phyloP scores from a whole-genome alignment of 2,888 invertebrate species.

The Melieria picta region DNA sequence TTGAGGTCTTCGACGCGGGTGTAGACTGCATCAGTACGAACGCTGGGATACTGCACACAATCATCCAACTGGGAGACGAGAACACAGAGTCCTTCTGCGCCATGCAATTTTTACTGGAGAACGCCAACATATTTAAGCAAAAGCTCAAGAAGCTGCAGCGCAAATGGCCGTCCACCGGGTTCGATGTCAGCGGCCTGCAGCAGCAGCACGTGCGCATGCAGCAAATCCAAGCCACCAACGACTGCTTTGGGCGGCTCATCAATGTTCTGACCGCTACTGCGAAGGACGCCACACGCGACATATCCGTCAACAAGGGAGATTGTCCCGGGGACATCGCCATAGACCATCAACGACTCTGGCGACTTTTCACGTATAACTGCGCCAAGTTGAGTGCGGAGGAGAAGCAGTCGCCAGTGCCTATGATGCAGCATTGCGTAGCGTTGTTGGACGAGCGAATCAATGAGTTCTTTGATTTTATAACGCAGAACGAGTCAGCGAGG shows the following conservation, averaged over 20 bases:
- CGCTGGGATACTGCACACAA: slow-evolving; percentile 70
- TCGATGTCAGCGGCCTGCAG: slow-evolving; percentile 60
- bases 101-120: slow-evolving; percentile 79
- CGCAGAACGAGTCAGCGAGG: slow-evolving; percentile 84
- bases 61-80: slow-evolving; percentile 70
- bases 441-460: slow-evolving; percentile 70
- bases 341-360: slow-evolving; percentile 74
- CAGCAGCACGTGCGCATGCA: slow-evolving; percentile 60
- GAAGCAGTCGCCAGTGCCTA: slow-evolving; percentile 70
- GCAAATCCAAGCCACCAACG: slow-evolving; percentile 71
- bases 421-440: slow-evolving; percentile 48
- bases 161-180: slow-evolving; percentile 71
- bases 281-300: slow-evolving; percentile 69
- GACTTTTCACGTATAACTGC: slow-evolving; percentile 70
- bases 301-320: slow-evolving; percentile 64
- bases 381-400: slow-evolving; percentile 66
- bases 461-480: slow-evolving; percentile 75
- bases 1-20: slow-evolving; percentile 72
- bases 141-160: slow-evolving; percentile 82
- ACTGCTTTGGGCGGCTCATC: slow-evolving; percentile 70
- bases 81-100: slow-evolving; percentile 76
- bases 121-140: slow-evolving; percentile 79
- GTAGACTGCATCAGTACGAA: slow-evolving; percentile 79
- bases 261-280: slow-evolving; percentile 71
- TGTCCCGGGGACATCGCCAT: slow-evolving; percentile 71